phyloP scores from a whole-genome alignment of 2,888 invertebrate species.

The Buathra laborator region DNA sequence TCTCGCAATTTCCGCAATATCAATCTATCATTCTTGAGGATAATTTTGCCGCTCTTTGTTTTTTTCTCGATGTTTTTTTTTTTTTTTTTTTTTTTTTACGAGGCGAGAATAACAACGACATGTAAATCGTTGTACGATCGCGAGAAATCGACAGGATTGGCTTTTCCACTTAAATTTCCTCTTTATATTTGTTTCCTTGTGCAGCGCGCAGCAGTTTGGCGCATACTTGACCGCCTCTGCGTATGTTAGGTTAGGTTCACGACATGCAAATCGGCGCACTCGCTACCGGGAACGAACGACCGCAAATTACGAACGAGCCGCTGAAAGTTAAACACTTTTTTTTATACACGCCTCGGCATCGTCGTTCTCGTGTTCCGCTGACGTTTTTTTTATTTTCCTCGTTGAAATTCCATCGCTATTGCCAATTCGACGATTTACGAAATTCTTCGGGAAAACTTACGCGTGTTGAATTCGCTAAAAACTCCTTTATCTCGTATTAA shows the following conservation, averaged over 20 bases:
- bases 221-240: not conserved
- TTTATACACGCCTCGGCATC: constrained; percentile 12
- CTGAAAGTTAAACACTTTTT: not conserved
- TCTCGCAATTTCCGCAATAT: constrained; percentile 7
- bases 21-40: constrained; percentile 29
- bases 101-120: constrained; percentile 31
- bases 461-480: not conserved
- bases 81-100: constrained; percentile 5
- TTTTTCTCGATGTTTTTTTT: constrained; percentile 3
- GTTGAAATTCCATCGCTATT: not conserved
- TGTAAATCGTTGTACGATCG: not conserved
- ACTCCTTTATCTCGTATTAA: not conserved
- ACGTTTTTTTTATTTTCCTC: constrained; percentile 1
- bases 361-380: constrained; percentile 2
- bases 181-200: not conserved
- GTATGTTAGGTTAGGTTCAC: not conserved
- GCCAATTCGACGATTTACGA: not conserved
- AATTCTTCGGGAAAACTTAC: not conserved
- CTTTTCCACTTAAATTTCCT: constrained; percentile 35
- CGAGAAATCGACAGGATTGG: constrained; percentile 52
- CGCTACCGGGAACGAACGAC: constrained; percentile 31
- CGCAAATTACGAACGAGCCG: not conserved
- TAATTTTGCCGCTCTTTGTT: not conserved
- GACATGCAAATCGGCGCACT: constrained; percentile 47
- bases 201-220: not conserved